Conservation (phyloP, 2,797 vertebrate species). For the Sphaeramia orbicularis region DNA sequence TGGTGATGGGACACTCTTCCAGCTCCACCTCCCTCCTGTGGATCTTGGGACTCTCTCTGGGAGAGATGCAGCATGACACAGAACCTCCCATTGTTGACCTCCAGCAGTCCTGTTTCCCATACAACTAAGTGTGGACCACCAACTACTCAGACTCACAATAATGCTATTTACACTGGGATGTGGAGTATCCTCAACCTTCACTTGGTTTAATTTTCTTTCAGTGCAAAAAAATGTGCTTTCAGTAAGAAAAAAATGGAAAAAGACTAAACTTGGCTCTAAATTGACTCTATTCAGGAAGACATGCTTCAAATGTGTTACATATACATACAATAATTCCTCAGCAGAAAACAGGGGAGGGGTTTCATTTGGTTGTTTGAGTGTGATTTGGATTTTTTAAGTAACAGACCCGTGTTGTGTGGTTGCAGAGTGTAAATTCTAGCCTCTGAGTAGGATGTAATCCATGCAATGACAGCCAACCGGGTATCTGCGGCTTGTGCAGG, state of each 20-base stretch:
- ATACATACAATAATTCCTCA: neutral
- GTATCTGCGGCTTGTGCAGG: constrained; percentile 44
- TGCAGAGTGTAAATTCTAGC: constrained; percentile 15
- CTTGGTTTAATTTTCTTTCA: neutral
- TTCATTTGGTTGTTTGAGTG: neutral
- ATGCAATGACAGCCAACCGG: constrained; percentile 27
- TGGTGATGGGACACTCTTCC: constrained; percentile 89
- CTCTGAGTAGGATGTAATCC: constrained; percentile 10
- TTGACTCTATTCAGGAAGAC: neutral
- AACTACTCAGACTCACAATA: constrained; percentile 6
- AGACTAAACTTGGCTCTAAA: neutral
- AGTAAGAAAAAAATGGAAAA: neutral
- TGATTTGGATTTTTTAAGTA: neutral
- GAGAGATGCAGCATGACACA: constrained; percentile 94
- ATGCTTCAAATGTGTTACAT: neutral
- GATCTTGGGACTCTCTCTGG: constrained; percentile 91
- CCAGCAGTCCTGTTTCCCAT: constrained; percentile 61
- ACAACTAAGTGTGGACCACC: constrained; percentile 37
- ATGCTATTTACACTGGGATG: constrained; percentile 4
- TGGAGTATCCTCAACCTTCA: constrained; percentile 5
- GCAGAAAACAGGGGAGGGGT: neutral
- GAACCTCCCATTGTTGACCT: constrained; percentile 90
- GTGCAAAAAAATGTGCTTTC: neutral
- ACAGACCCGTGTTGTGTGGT: constrained; percentile 6
- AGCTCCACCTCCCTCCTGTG: constrained; percentile 81